Percentiles rank a stretch among this genome's conserved stretches.
Evolutionary conservation across 2,113 vertebrate genomes (phyloP).

Genomic region (Ammodramus savannarum): DNA sequence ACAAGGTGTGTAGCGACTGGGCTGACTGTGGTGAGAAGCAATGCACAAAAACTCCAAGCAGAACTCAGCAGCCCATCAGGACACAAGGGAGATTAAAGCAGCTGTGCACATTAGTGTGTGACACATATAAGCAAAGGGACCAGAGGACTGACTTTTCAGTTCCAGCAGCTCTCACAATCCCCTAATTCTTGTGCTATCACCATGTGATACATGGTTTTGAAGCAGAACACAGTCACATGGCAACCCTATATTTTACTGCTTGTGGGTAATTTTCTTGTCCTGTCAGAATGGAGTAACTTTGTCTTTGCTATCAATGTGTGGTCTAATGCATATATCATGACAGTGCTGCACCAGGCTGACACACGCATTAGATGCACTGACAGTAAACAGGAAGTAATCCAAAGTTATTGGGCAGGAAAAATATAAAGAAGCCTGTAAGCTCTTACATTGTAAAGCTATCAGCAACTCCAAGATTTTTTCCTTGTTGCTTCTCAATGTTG

Average conservation of each 20-base stretch:
- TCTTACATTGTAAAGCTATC: background rate
- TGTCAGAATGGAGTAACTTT: constrained; percentile 43
- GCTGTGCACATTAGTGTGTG: background rate
- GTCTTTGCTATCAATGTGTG: constrained; percentile 37
- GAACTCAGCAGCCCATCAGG: background rate
- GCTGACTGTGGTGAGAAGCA: background rate
- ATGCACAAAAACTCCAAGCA: background rate
- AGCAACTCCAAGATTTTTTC: background rate
- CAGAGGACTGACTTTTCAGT: background rate
- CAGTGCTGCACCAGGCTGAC: constrained; percentile 16
- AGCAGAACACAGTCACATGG: background rate
- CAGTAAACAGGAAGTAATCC: constrained; percentile 52
- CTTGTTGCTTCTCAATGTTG: background rate
- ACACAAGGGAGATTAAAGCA: background rate
- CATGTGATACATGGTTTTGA: background rate
- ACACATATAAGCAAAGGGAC: background rate
- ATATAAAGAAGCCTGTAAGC: background rate
- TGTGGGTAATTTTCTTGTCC: constrained; percentile 48
- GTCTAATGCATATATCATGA: constrained; percentile 54
- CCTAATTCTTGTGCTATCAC: background rate
- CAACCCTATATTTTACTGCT: constrained; percentile 32
- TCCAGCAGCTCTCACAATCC: background rate
- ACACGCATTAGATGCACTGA: constrained; percentile 1
- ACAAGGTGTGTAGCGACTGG: background rate
- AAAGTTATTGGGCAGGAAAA: constrained; percentile 19